Percentiles rank a stretch among this genome's conserved stretches.
Conservation (phyloP, 2,797 vertebrate genomes). For the Enteromius mattozi region DNA sequence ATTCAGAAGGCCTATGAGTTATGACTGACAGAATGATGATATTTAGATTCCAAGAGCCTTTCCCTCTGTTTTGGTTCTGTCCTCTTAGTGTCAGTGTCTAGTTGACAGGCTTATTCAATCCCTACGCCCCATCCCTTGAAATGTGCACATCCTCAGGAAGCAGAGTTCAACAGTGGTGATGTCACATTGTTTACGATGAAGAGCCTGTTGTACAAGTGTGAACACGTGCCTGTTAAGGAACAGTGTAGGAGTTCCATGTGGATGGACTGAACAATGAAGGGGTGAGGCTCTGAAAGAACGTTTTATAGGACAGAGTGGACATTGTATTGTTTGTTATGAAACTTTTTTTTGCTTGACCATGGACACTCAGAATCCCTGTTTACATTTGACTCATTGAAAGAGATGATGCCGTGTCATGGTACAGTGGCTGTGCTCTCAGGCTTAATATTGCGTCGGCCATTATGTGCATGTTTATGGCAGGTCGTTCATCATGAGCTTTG, state of each 20-base stretch:
- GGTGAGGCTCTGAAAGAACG: conserved; percentile 71
- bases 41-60: background rate
- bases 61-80: conserved; percentile 38
- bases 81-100: conserved; percentile 13
- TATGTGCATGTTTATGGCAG: conserved; percentile 29
- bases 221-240: conserved; percentile 58
- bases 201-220: conserved; percentile 65
- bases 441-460: conserved; percentile 10
- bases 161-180: conserved; percentile 67
- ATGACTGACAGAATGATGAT: conserved; percentile 2
- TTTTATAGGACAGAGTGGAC: conserved; percentile 65
- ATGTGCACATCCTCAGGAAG: conserved; percentile 77
- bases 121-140: conserved; percentile 53
- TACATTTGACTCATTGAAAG: background rate
- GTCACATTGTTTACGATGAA: conserved; percentile 73
- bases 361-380: background rate
- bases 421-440: conserved; percentile 13
- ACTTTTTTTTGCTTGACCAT: background rate
- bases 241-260: conserved; percentile 28
- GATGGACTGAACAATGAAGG: conserved; percentile 68
- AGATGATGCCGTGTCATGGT: conserved; percentile 13
- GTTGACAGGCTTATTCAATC: conserved; percentile 28
- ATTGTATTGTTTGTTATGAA: conserved; percentile 56
- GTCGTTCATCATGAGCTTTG: conserved; percentile 28
- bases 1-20: conserved; percentile 11